These are phyloP conservation scores for Telmatherina bonti DNA, from an alignment of 2,797 vertebrate genomes.

Conservation along the genomic window DNA sequence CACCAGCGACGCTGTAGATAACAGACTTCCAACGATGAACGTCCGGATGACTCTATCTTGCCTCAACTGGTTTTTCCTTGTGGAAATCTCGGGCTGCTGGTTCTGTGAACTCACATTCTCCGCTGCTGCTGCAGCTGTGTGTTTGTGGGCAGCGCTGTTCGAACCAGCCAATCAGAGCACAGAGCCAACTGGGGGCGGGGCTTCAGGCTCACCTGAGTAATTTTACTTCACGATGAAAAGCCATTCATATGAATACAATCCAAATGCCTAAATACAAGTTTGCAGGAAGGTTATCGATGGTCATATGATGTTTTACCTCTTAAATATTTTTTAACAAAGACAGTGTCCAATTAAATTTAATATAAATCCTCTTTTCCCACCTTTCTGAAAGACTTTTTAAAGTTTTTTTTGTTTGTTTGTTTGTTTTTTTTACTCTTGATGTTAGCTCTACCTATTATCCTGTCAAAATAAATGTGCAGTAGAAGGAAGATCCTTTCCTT, in stretches of 20 bases:
- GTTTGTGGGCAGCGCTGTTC: conserved; percentile 75
- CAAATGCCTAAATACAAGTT: background rate
- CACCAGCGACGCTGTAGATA: conserved; percentile 26
- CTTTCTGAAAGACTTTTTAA: too few species aligned
- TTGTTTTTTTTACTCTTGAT: too few species aligned
- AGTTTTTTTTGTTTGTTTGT: too few species aligned
- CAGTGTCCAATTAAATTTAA: background rate
- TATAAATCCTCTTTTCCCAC: background rate
- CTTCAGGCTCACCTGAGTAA: conserved; percentile 55
- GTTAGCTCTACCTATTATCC: too few species aligned
- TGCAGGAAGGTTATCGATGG: too few species aligned
- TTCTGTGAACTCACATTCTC: conserved; percentile 44
- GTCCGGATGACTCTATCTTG: background rate
- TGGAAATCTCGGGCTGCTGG: background rate
- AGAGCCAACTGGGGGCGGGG: conserved; percentile 51
- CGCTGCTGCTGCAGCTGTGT: conserved; percentile 36
- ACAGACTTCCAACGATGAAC: background rate
- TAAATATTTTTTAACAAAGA: background rate
- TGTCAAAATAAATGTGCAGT: too few species aligned
- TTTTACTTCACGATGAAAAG: conserved; percentile 36
- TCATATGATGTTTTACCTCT: too few species aligned
- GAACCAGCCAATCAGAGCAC: conserved; percentile 80
- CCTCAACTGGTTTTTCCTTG: background rate
- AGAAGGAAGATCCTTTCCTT: too few species aligned
- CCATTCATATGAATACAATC: background rate